These are phyloP conservation scores for Bubalus kerabau DNA, from an alignment of 2,113 vertebrate genomes.

Conservation along the genomic window DNA sequence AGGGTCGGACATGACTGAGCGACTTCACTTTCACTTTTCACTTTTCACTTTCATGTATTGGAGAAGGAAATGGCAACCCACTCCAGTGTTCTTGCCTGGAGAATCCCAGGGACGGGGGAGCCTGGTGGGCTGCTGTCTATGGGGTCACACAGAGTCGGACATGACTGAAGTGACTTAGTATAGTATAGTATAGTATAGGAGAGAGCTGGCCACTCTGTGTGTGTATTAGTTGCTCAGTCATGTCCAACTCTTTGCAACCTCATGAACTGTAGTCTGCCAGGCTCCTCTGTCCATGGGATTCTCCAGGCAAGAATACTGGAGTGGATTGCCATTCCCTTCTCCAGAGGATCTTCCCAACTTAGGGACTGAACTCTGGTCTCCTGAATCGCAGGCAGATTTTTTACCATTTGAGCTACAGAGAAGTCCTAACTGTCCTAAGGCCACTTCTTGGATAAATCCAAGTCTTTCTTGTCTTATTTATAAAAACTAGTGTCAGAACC, in stretches of 20 bases:
- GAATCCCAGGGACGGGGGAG: no score
- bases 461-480: neutral
- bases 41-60: no score
- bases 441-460: no score
- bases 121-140: no score
- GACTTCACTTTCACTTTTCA: no score
- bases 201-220: neutral
- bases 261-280: neutral
- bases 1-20: no score
- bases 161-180: no score
- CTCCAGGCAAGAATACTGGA: neutral
- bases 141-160: no score
- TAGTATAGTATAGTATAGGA: neutral
- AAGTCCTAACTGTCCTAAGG: neutral
- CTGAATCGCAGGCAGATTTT: neutral
- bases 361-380: neutral
- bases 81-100: no score
- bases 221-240: fast-evolving
- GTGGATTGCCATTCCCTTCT: neutral
- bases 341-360: neutral
- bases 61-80: no score
- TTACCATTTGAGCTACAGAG: neutral
- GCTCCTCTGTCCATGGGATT: neutral
- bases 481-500: neutral
- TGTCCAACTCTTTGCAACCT: neutral